A percentile compares a stretch with the other conserved stretches of the same genome.
Conservation (phyloP, 2,113 vertebrate genomes). For the Alouatta palliata region DNA sequence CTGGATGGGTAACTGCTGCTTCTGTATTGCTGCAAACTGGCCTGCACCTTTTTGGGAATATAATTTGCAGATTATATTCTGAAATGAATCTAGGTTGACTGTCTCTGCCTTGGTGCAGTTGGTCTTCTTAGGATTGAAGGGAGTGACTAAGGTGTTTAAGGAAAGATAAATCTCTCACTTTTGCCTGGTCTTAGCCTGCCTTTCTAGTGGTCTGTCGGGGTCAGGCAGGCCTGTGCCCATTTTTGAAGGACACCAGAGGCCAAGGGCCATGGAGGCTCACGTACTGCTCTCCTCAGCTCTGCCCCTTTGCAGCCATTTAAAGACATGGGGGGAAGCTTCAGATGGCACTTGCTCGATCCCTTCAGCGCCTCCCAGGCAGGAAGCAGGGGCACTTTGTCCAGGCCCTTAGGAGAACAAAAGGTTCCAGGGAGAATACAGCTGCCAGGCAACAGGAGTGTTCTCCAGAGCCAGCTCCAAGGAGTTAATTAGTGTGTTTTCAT, state of each 20-base stretch:
- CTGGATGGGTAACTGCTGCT: neutral
- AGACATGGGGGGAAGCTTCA: neutral
- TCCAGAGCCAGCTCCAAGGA: constrained; percentile 62
- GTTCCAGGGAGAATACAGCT: neutral
- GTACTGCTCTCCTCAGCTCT: neutral
- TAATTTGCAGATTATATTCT: neutral
- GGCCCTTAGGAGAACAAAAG: neutral
- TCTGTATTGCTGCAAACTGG: neutral
- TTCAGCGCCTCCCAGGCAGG: neutral
- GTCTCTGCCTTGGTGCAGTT: neutral
- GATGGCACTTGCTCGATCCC: neutral
- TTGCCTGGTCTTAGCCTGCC: neutral
- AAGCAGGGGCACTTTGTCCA: neutral
- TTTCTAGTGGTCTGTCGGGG: neutral
- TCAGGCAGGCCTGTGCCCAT: neutral
- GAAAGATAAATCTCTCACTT: neutral
- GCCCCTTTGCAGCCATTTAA: neutral
- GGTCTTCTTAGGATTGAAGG: neutral
- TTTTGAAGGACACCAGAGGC: neutral
- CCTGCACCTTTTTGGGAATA: neutral
- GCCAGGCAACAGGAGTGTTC: constrained; percentile 32
- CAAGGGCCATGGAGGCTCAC: neutral
- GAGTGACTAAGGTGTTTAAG: neutral
- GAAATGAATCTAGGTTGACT: neutral
- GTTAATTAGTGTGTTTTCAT: constrained; percentile 68